Evolutionary conservation across 2,888 invertebrate genomes (phyloP).

Genomic region (Andrena fulva): DNA sequence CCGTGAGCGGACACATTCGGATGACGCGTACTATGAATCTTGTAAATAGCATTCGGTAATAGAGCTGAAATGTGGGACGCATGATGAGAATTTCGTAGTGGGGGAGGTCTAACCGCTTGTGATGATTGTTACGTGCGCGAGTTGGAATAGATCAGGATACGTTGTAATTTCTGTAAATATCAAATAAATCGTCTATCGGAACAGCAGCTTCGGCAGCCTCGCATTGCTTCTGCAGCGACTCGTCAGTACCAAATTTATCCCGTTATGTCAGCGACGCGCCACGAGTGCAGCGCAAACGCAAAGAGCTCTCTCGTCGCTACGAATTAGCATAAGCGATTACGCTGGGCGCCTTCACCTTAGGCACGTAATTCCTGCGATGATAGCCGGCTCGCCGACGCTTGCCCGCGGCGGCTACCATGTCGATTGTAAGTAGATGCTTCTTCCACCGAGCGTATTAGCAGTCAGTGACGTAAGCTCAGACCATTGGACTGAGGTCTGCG

Average conservation of each 20-base stretch:
- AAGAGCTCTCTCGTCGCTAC: background rate
- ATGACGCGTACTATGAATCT: constrained; percentile 16
- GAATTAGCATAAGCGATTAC: constrained; percentile 41
- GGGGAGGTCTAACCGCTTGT: constrained; percentile 22
- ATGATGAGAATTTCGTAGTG: constrained; percentile 17
- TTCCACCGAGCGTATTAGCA: constrained; percentile 23
- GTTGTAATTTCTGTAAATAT: constrained; percentile 75
- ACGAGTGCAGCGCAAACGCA: background rate
- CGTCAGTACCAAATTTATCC: constrained; percentile 33
- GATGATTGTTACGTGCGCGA: constrained; percentile 36
- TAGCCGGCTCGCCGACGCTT: background rate
- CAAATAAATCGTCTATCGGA: constrained; percentile 68
- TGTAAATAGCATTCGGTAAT: constrained; percentile 39
- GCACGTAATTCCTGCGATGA: constrained; percentile 18
- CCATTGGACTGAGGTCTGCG: constrained; percentile 49
- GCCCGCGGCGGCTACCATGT: no score
- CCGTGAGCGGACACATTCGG: background rate
- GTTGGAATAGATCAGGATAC: constrained; percentile 53
- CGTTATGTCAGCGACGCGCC: constrained; percentile 13
- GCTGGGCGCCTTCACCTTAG: constrained; percentile 14
- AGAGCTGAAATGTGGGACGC: background rate
- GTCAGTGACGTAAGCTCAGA: constrained; percentile 60
- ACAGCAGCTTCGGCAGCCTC: constrained; percentile 3
- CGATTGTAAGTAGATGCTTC: constrained; percentile 9
- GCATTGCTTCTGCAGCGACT: background rate